These are phyloP conservation scores for Myopa tessellatipennis DNA, from an alignment of 2,888 invertebrate species.

Conservation along the genomic window DNA sequence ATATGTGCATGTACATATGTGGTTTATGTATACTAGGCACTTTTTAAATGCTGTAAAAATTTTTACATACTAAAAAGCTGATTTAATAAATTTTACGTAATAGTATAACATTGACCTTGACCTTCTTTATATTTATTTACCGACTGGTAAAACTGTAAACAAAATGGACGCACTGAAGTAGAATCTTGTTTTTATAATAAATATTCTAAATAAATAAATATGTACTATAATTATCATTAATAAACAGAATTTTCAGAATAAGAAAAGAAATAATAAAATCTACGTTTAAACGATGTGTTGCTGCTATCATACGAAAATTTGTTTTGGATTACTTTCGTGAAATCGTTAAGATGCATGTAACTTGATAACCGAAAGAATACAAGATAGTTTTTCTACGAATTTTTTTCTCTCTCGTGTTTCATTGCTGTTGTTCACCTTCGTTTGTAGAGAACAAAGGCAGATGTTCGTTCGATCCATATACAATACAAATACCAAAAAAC, in stretches of 20 bases:
- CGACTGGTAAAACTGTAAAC: too few relatives aligned
- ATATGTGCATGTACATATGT: too few relatives aligned
- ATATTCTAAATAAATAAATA: neutral
- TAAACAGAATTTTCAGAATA: neutral
- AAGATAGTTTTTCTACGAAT: neutral
- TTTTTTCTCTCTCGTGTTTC: neutral
- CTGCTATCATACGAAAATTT: too few relatives aligned
- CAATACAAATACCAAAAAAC: neutral
- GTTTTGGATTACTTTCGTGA: neutral
- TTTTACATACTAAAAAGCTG: too few relatives aligned
- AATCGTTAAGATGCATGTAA: neutral
- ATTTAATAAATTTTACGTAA: too few relatives aligned
- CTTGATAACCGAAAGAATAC: neutral
- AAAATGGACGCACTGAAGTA: too few relatives aligned
- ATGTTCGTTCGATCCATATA: neutral
- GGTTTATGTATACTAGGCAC: too few relatives aligned
- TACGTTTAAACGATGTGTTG: neutral
- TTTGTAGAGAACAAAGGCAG: constrained; percentile 8
- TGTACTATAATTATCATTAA: neutral
- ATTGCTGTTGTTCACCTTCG: neutral
- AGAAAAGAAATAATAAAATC: neutral
- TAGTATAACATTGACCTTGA: too few relatives aligned
- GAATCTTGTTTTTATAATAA: too few relatives aligned
- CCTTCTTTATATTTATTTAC: too few relatives aligned
- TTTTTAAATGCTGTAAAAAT: too few relatives aligned